These are phyloP conservation scores for Actias luna DNA, from an alignment of 2,888 invertebrate species.

Conservation along the genomic window DNA sequence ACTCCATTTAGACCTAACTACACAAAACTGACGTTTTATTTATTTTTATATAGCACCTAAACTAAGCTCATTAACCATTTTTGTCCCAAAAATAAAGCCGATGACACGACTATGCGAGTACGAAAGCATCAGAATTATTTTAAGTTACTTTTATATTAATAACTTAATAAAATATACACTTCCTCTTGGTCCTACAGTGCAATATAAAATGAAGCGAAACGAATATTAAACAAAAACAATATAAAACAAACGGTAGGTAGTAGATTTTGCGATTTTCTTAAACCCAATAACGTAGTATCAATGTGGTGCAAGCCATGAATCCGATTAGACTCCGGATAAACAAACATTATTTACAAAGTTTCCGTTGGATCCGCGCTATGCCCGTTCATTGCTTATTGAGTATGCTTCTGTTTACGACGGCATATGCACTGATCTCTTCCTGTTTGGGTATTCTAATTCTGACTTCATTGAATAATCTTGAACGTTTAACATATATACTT, in stretches of 20 bases:
- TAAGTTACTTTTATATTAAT: too few species aligned
- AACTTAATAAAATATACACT: neutral
- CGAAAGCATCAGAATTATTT: neutral
- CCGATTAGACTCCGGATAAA: constrained; percentile 59
- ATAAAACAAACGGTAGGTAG: constrained; percentile 51
- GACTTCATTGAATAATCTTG: neutral
- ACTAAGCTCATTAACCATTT: too few species aligned
- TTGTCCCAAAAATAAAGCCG: too few species aligned
- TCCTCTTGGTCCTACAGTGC: neutral
- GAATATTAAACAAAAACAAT: constrained; percentile 25
- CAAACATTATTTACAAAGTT: constrained; percentile 41
- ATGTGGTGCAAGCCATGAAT: constrained; percentile 48
- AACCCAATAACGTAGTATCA: constrained; percentile 56
- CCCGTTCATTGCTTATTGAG: constrained; percentile 52
- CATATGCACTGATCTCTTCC: neutral
- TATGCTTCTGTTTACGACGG: constrained; percentile 41
- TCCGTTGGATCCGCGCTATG: constrained; percentile 43
- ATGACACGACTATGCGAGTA: too few species aligned
- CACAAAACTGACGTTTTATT: too few species aligned
- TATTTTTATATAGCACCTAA: too few species aligned
- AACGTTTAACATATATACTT: neutral
- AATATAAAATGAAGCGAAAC: constrained; percentile 1
- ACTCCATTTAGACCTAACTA: too few species aligned
- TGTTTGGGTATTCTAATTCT: neutral
- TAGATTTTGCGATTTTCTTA: constrained; percentile 50